Evolutionary conservation across 2,113 vertebrate genomes (phyloP).

Genomic region (Amazona guildingii): DNA sequence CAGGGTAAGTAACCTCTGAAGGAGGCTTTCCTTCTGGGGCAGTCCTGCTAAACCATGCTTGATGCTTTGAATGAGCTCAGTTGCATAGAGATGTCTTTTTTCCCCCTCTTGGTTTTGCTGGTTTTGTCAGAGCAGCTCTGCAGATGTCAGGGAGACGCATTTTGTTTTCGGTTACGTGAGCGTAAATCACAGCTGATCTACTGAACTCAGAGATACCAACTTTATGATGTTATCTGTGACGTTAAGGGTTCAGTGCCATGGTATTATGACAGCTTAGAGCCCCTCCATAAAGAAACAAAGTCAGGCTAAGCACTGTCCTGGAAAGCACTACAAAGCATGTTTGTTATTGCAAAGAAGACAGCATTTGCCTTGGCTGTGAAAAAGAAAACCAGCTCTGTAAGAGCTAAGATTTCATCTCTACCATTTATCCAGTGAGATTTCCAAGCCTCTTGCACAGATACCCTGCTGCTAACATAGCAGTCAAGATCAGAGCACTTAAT

Average conservation of each 20-base stretch:
- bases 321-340: constrained; percentile 1
- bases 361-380: constrained; percentile 56
- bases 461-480: constrained; percentile 67
- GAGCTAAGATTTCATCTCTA: constrained; percentile 50
- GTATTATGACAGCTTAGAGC: constrained; percentile 45
- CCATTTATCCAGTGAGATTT: constrained; percentile 53
- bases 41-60: constrained; percentile 22
- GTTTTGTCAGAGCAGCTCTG: background rate
- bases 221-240: background rate
- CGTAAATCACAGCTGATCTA: constrained; percentile 22
- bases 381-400: constrained; percentile 44
- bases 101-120: background rate
- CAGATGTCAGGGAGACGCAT: constrained; percentile 25
- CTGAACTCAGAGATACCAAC: background rate
- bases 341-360: constrained; percentile 48
- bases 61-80: constrained; percentile 15
- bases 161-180: constrained; percentile 30
- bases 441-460: constrained; percentile 40
- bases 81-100: background rate
- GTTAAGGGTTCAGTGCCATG: background rate
- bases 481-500: constrained; percentile 72
- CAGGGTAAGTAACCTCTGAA: constrained; percentile 23
- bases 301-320: constrained; percentile 39
- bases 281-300: constrained; percentile 27
- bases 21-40: constrained; percentile 29